Conservation (phyloP, 2,888 invertebrate species). For the Catocala fraxini region DNA sequence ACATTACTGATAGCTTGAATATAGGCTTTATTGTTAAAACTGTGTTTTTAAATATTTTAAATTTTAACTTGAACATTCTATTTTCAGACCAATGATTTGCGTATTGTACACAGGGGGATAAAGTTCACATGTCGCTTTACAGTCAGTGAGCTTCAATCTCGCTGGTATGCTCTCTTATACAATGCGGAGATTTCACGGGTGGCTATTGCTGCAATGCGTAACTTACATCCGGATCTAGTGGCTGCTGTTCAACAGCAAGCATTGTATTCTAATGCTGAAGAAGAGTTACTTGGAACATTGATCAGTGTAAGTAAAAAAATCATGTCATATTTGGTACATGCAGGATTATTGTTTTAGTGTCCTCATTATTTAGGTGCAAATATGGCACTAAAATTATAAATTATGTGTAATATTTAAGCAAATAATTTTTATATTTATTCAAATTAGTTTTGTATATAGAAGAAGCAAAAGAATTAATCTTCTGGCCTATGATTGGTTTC, state of each 20-base stretch:
- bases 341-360: background rate
- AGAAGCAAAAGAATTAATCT: too few relatives aligned
- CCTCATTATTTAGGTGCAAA: too few relatives aligned
- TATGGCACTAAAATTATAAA: too few relatives aligned
- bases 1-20: too few relatives aligned
- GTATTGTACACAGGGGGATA: conserved; percentile 95
- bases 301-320: conserved; percentile 86
- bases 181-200: conserved; percentile 97
- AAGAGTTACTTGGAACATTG: conserved; percentile 93
- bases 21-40: background rate
- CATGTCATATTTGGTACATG: background rate
- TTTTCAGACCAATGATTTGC: conserved; percentile 91
- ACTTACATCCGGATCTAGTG: conserved; percentile 96
- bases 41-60: too few relatives aligned
- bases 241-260: conserved; percentile 96
- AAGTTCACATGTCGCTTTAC: conserved; percentile 99
- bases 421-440: too few relatives aligned
- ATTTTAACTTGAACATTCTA: too few relatives aligned
- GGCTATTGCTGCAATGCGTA: conserved; percentile 97
- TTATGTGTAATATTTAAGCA: too few relatives aligned
- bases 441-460: too few relatives aligned
- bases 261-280: conserved; percentile 96
- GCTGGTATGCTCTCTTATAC: conserved; percentile 98
- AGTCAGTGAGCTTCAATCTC: conserved; percentile 96
- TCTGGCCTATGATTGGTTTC: too few relatives aligned